Base-by-base conservation (phyloP, 2,797 vertebrate species). In the Tapirus indicus region DNA sequence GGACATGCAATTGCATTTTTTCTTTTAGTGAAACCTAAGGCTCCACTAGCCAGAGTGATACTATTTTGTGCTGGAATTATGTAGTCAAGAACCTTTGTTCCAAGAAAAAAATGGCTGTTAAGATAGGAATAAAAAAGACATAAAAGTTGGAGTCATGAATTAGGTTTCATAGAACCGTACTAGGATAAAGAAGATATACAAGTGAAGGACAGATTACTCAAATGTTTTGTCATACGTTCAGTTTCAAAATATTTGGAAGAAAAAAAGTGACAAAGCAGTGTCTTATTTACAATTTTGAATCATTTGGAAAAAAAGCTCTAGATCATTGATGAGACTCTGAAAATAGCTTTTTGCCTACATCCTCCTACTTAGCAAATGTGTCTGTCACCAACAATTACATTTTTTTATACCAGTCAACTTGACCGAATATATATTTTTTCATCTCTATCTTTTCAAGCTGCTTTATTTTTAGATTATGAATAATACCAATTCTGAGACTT, bases 311-410 rank as follows among this genome's bases (percentile, higher is more conserved):
- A 62, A 91, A 72, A 71, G 14, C 25, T 74, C 44, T 9, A 92
- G 8, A 62, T 79, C 23, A 97, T 95, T 91, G 17, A 71, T 21
- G 2, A 52, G 77, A 94, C 27, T 56, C 82, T 90, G 17, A 93
- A 91, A 95, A 74, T 72, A 92, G 27, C 8, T 14, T 44, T 52
- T 88, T 82, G 69, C 14, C 62, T 18, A 80, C 52, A 12, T 86
- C 21, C 18, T 85, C 35, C 52, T 88, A 49, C 25, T 92, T 47
- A 58, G 17, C 38, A 88, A 94, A 52, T 90, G 52, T 80, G 12
- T 58, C 27, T 68, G 13, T 69, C n/a, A 84, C 13, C 47, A 88
- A 77, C 2, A 77, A 62, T 62, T 72, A 96, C 10, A 64, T 29
- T 75, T 72, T 72, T 56, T 94, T 74, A 62, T 47, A 35, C 9